Evolutionary conservation across 2,888 invertebrate species (phyloP), one percentile per base, ranked within the genome.

Genomic region (Pyrrhia umbra): DNA sequence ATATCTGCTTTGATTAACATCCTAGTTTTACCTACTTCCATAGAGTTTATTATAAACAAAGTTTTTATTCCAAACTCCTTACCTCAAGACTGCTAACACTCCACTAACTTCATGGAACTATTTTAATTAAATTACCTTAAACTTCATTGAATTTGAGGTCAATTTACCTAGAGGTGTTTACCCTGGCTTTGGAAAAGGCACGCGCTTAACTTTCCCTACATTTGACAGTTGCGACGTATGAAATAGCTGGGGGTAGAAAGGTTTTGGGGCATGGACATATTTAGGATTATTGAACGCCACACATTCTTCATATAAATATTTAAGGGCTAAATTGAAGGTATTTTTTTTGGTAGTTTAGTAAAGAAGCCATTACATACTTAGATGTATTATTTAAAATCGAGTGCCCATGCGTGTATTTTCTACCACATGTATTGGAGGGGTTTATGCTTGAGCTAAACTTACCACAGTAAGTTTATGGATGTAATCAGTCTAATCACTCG

Each of bases 121-220:
- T 75, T 75, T 75, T 70, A 70, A 75, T 75, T 75, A 63, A 70
- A 63, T 75, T 69, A 69, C 56, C 52, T 30, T 37, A 60, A 65
- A 71, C 54, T 62, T 45, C 43, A 68, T 77, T 50, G 49, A 72
- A 68, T 63, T 77, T 77, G 39, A 40, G 56, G 64, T 64, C 46
- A 65, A 77, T 77, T 67, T 66, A 63, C 43, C 39, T 39, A 1
- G 25, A 46, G 62, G 62, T 62, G 39, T 46, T 42, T 59, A 40
- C 57, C 37, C 47, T 13, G 47, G 55, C 54, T 40, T 65, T 56
- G 16, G 56, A 42, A 25, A 39, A 59, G 75, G 69, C n/a, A 65
- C 65, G 59, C 50, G 47, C 45, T 65, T 42, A 61, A 59, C 39
- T 55, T 65, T 49, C 27, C 27, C 49, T 27, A 23, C 42, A 60